Base-by-base conservation (phyloP, 1,140 invertebrate genomes). In the Drosophila kikkawai region DNA sequence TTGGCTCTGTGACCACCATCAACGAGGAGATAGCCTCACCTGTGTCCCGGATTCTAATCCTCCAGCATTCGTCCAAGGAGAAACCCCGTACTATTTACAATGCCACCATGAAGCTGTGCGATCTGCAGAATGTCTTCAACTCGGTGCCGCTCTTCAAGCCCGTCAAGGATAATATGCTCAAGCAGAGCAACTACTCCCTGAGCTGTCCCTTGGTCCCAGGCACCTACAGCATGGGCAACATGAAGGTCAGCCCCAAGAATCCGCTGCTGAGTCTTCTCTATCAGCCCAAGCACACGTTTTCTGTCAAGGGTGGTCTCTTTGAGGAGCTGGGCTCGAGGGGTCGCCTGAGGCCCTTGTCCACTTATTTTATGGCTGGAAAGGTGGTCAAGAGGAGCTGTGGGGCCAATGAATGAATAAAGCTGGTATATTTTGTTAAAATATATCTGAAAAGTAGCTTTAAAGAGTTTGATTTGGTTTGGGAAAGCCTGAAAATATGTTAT, bases 221-320 rank as follows among this genome's bases (percentile, higher is more conserved):
- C 0, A 82, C 82, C 15, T 91, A 91, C 48, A 79, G 61, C 17
- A 91, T 91, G 80, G 73, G 56, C 32, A 91, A 91, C 26, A 87
- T 91, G 75, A 81, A 76, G 13, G 17, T 91, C 6, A 79, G 75
- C 58, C 75, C 78, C 2, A 91, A 45, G 45, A 91, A 87, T 26
- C 88, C 87, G 1, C 44, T 91, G 1, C 61, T 87, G 7, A 22
- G 67, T 1, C 56, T 91, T 6, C 41, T 91, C 12, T 73, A 91
- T 29, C 68, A 91, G 26, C 56, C 61, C 0, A 91, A 85, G 51
- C 79, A 83, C 5, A 58, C 37, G 7, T 81, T 85, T 29, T 36
- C 47, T 3, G 70, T 88, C 9, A 67, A 44, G 13, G 84, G 84
- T 3, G 81, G 74, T n/a, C 17, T 88, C 3, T 73, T 41, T 8